Evolutionary conservation across 2,888 invertebrate species (phyloP).

Genomic region (Strigamia maritima): DNA sequence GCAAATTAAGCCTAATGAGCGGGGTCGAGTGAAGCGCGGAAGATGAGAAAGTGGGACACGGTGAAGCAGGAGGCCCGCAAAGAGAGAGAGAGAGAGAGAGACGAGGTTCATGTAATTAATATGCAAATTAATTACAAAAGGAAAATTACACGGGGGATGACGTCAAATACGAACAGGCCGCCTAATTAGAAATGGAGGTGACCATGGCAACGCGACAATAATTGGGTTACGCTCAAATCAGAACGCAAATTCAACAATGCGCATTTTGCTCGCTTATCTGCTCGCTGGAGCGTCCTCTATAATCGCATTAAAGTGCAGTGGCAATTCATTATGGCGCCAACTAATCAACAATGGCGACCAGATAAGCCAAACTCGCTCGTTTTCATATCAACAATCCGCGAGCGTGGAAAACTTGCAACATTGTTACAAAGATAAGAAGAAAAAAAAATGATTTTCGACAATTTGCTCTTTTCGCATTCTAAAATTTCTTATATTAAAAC

Average conservation of each 20-base stretch:
- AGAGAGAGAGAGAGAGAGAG: neutral
- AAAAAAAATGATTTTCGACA: too few species aligned
- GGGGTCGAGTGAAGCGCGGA: constrained; percentile 13
- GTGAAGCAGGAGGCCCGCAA: neutral
- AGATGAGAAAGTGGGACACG: neutral
- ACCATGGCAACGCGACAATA: constrained; percentile 28
- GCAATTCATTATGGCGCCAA: constrained; percentile 32
- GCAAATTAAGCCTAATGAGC: constrained; percentile 25
- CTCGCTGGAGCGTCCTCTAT: constrained; percentile 23
- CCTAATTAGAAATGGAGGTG: constrained; percentile 32
- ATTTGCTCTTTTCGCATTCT: too few species aligned
- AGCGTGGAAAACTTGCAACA: neutral
- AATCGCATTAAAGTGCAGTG: constrained; percentile 34
- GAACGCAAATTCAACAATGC: constrained; percentile 34
- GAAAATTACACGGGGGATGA: constrained; percentile 34
- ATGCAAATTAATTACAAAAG: constrained; percentile 32
- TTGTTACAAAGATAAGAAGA: constrained; percentile 4
- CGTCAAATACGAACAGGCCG: constrained; percentile 29
- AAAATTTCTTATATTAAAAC: too few species aligned
- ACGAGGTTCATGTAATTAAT: constrained; percentile 13
- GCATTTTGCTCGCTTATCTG: constrained; percentile 34
- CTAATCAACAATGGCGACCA: constrained; percentile 30
- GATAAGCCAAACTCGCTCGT: neutral
- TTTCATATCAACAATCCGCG: constrained; percentile 9
- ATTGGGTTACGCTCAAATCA: constrained; percentile 34